Evolutionary conservation across 2,888 invertebrate genomes (phyloP), one percentile per base, ranked within the genome.

Genomic region (Archaeoteleia sp.): DNA sequence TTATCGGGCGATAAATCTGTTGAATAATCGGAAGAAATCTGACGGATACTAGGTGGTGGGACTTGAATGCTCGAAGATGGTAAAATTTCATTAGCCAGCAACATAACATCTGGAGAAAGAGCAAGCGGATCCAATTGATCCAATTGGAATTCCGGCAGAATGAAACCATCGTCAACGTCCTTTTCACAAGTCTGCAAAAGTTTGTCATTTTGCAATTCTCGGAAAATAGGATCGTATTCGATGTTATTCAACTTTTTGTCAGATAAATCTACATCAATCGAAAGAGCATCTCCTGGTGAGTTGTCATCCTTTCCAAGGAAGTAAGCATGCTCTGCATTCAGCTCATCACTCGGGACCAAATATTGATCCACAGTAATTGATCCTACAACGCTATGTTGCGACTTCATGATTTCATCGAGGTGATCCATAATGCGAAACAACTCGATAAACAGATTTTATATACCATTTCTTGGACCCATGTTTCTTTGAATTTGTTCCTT

Each of bases 1-100:
- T 65, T 55, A 35, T 39, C 43, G 20, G 17, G 42, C 43, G 39
- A 10, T 34, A 57, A 14, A 10, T 63, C 43, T 13, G 10, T 13
- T 8, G 27, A 25, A 15, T 10, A 43, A 17, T 57, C 53, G 4
- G 53, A 42, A 23, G 43, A 35, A 10, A 39, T 45, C 30, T 49
- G 25, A 4, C 35, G 42, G 53, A 30, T 15, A 54, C 37, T 70
- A 30, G 57, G 62, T 10, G 53, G 23, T 15, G 43, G 29, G 0
- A 63, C 39, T 2, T 77, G 76, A 6, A 49, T 66, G 43, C 75
- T 80, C 0, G 79, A 75, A 0, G 81, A 79, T 0, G 82, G 79
- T 8, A 83, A 54, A 29, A 82, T 79, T 51, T 84, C 82, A 13
- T 76, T 81, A 0, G 81, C 76, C 0, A 84, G 76, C 76, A 81